Evolutionary conservation across 2,797 vertebrate species (phyloP), one percentile per base, ranked within the genome.

Genomic region (Cynodonichthys magdalenae): DNA sequence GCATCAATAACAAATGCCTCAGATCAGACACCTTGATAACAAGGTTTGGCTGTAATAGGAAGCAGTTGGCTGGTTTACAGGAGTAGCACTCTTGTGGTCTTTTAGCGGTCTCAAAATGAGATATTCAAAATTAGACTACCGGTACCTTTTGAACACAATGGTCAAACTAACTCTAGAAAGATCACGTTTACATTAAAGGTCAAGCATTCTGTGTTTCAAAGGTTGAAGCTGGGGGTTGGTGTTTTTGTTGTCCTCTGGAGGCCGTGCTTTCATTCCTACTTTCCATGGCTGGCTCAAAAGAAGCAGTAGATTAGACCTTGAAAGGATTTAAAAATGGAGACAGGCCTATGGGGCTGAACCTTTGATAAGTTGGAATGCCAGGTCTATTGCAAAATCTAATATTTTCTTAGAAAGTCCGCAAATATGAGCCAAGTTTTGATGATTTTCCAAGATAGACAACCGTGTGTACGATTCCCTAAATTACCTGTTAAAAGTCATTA

Each of bases 161-260:
- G 54, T 62, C 52, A 59, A 52, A 47, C 64, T 63, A 52, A 41
- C 9, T 28, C 2, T 17, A 8, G 7, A 31, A 53, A 51, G 19
- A 19, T 56, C 62, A 66, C 57, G 58, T 74, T 81, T 44, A 69
- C 68, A 66, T 59, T 79, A 41, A 90, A 90, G 84, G 86, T 84
- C 81, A 83, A 46, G 20, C 34, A 75, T 65, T 82, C 72, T 85
- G 69, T 71, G 78, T 18, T 61, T 53, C 62, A 69, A 74, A 71
- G 53, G 65, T 84, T 69, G 75, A 71, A 69, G 41, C n/a, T 41
- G 45, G 54, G 58, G 67, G 58, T 66, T 58, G 59, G 59, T 69
- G 29, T 53, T 36, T 28, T 20, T 64, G 54, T 51, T 39, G 65
- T 45, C 59, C 27, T 36, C 27, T 60, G 56, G 44, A 10, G 56